Base-by-base conservation (phyloP, 2,888 invertebrate species). In the Noctua janthe region DNA sequence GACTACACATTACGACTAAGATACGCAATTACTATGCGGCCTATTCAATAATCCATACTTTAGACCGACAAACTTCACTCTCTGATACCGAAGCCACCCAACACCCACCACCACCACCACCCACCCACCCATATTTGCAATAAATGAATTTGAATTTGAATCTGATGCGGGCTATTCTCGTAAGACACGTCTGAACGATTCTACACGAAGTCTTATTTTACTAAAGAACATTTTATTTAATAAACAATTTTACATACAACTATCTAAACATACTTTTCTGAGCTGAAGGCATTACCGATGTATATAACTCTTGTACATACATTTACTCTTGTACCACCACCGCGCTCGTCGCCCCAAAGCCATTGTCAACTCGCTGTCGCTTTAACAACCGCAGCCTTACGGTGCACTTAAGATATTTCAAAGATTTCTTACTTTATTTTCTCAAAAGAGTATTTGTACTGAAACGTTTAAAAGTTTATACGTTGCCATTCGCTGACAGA, bases 381-480 rank as follows among this genome's bases (percentile, higher is more conserved):
- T 39, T 70, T 15, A n/a, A 15, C 39, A 54, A 4, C 47, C 64
- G 29, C 56, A 62, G 51, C 51, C 51, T 74, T 47, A 81, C 66
- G 23, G 43, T 80, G 73, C 70, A 81, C 81, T 82, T 64, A 81
- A 74, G 71, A 62, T 62, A 71, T 82, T 76, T 76, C 47, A 76
- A 86, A 76, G 66, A 74, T 64, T 75, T 59, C n/a, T 62, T 39
- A 62, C 54, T 81, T 81, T 69, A 74, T 85, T 74, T 85, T 62
- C 74, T n/a, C 54, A 47, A 74, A 59, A 20, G 17, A 71, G 67
- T 72, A 64, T 76, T 77, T 74, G 54, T 74, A 67, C 20, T 7
- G 20, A 66, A 79, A 56, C 71, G 71, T 82, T 77, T 76, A 82
- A 82, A 85, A 86, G 59, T 77, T 71, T 69, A n/a, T 77, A 59